Percentiles rank a stretch among this genome's conserved stretches.
These are phyloP conservation scores for Bombus waltoni DNA, from an alignment of 1,140 invertebrate species.

Conservation along the genomic window DNA sequence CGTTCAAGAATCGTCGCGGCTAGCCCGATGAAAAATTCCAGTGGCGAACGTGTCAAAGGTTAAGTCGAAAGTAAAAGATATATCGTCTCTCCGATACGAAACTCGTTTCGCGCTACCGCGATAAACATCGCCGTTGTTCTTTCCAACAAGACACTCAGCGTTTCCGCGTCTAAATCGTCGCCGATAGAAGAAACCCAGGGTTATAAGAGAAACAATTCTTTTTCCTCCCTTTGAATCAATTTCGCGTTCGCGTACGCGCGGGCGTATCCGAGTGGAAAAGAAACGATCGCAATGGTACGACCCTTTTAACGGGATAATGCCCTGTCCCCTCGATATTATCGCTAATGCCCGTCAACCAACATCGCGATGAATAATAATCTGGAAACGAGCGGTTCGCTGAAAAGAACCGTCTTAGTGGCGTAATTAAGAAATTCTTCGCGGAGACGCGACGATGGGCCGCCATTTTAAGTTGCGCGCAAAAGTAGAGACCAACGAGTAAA, in stretches of 20 bases:
- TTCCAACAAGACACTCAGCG: background rate
- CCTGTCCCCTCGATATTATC: constrained; percentile 35
- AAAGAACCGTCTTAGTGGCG: constrained; percentile 60
- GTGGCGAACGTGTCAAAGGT: no score
- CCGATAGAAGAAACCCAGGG: background rate
- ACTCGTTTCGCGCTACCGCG: background rate
- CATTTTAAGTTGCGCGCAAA: constrained; percentile 39
- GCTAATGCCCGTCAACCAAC: constrained; percentile 40
- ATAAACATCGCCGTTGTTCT: no score
- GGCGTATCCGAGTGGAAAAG: background rate
- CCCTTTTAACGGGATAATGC: background rate
- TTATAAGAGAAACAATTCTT: background rate
- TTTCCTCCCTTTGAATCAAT: background rate
- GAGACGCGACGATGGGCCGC: background rate
- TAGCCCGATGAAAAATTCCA: no score
- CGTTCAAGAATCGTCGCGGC: no score
- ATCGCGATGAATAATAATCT: constrained; percentile 31
- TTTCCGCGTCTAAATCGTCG: background rate
- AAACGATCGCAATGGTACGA: background rate
- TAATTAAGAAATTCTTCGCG: constrained; percentile 61
- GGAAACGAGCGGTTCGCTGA: background rate
- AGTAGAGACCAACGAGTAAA: background rate
- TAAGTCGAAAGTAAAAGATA: no score
- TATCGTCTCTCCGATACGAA: no score
- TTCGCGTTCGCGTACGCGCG: no score